Conservation (phyloP, 2,888 invertebrate species). For the Leptopterna dolabrata region DNA sequence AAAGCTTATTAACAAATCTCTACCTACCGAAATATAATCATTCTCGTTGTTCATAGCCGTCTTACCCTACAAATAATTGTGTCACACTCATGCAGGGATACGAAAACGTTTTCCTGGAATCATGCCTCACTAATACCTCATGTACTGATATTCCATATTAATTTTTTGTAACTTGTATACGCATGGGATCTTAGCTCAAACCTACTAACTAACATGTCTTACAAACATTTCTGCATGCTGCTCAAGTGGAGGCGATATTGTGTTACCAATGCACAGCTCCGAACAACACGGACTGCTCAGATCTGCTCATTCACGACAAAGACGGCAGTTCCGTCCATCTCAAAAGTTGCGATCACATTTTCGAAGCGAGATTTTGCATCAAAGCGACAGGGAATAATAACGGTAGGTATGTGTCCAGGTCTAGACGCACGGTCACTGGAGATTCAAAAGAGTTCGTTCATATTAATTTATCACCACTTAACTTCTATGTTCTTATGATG, state of each 20-base stretch:
- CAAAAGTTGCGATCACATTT: conserved; percentile 77
- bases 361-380: conserved; percentile 85
- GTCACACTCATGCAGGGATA: too few species aligned
- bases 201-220: background rate
- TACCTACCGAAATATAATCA: too few species aligned
- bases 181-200: background rate
- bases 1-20: too few species aligned
- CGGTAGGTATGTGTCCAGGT: conserved; percentile 60
- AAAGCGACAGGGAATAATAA: conserved; percentile 74
- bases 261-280: conserved; percentile 85
- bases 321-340: conserved; percentile 69
- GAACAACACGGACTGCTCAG: conserved; percentile 74
- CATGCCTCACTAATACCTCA: too few species aligned
- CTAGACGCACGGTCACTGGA: too few species aligned
- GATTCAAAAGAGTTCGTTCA: background rate
- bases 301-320: conserved; percentile 73
- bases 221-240: conserved; percentile 40
- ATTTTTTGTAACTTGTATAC: too few species aligned
- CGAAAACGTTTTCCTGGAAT: too few species aligned
- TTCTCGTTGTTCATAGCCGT: too few species aligned
- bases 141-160: too few species aligned
- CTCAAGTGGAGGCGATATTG: conserved; percentile 63
- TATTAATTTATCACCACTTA: background rate
- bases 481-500: background rate
- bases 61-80: too few species aligned